Conservation (phyloP, 2,797 vertebrate genomes). For the Sebastes hubbsi region DNA sequence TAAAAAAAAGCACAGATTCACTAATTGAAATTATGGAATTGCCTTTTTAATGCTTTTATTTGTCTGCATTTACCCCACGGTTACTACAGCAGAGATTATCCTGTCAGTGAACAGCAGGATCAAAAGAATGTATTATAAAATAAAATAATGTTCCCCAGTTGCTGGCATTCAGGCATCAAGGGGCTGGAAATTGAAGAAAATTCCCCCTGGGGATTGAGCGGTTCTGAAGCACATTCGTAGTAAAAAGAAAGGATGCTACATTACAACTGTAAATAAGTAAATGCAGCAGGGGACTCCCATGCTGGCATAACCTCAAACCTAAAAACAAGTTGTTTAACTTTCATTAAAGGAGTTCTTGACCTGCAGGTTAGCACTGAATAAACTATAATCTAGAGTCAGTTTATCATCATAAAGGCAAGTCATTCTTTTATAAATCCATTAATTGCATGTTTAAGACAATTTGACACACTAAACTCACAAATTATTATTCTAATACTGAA, state of each 20-base stretch:
- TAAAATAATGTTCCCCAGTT: background rate
- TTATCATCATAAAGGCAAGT: background rate
- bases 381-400: background rate
- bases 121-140: background rate
- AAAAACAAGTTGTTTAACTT: background rate
- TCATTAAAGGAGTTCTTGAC: background rate
- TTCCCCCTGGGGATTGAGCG: fast-evolving
- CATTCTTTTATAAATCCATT: background rate
- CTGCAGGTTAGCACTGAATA: background rate
- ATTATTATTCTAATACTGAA: background rate
- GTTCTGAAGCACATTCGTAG: background rate
- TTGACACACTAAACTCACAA: background rate
- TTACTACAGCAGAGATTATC: background rate
- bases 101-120: background rate
- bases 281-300: background rate
- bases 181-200: background rate
- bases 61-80: background rate
- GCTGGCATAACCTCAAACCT: background rate
- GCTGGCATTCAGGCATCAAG: background rate
- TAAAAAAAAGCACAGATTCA: background rate
- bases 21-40: background rate
- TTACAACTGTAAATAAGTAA: background rate
- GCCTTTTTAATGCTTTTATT: background rate
- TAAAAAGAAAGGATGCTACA: background rate
- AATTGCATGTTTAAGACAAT: background rate